Evolutionary conservation across 2,888 invertebrate genomes (phyloP).

Genomic region (Cryptus armator): DNA sequence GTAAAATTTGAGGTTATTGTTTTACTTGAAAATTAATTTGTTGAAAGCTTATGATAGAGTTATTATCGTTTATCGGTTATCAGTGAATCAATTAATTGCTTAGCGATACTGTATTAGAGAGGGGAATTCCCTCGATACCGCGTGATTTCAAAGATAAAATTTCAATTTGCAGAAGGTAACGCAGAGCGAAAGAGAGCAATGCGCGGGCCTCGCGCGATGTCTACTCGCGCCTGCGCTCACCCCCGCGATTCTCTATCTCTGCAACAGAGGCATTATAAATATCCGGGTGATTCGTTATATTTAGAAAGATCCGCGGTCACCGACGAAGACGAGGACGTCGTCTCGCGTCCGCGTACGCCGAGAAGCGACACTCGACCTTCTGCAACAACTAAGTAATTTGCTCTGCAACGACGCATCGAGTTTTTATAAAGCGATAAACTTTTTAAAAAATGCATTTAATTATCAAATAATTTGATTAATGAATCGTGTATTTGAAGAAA

Average conservation of each 20-base stretch:
- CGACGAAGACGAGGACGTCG: slow-evolving; percentile 48
- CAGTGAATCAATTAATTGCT: background rate
- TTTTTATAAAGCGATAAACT: background rate
- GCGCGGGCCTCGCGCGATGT: background rate
- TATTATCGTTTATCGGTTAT: background rate
- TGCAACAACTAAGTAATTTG: slow-evolving; percentile 1
- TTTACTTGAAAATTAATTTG: background rate
- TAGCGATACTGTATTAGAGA: background rate
- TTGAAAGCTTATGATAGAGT: background rate
- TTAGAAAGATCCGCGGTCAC: slow-evolving; percentile 63
- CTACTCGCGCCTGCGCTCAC: slow-evolving; percentile 23
- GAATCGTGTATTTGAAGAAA: too few relatives aligned
- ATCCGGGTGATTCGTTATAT: slow-evolving; percentile 68
- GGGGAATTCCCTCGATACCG: background rate
- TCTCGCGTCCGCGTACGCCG: slow-evolving; percentile 27
- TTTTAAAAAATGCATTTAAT: too few relatives aligned
- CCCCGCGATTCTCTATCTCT: slow-evolving; percentile 4
- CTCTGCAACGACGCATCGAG: background rate
- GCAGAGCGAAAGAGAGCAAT: background rate
- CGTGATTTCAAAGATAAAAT: slow-evolving; percentile 1
- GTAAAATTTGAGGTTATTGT: background rate
- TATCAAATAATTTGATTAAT: too few relatives aligned
- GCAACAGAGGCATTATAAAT: slow-evolving; percentile 62
- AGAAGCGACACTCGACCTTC: slow-evolving; percentile 36
- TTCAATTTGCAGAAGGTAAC: background rate